Evolutionary conservation across 2,888 invertebrate genomes (phyloP), one percentile per base, ranked within the genome.

Genomic region (Xiphydria camelus): DNA sequence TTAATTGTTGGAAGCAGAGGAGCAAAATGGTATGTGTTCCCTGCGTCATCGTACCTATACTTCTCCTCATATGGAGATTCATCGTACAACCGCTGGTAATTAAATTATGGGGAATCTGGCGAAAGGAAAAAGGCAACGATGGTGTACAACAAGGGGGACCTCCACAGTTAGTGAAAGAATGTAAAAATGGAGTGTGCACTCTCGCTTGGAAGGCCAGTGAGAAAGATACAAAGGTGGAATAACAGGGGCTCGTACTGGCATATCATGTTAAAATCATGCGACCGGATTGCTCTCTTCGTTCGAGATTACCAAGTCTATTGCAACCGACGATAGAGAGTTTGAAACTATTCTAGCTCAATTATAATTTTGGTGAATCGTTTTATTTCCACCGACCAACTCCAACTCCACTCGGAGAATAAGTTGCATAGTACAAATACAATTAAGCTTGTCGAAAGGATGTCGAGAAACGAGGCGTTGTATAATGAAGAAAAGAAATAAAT

Each of bases 51-150:
- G 85, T 93, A 69, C 93, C 93, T 2, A 76, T 91, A 48, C 77
- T 93, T 32, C 79, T 94, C 9, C 88, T 87, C 64, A 80, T 94
- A 50, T 93, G 91, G 86, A 89, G 91, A 71, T 87, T 86, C 68
- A 87, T 89, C 62, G 80, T 94, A 49, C 91, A 92, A 70, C 93
- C 93, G 0, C 81, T 91, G 51, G 75, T 93, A 36, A 70, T 90
- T 38, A 86, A 85, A 53, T 87, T 87, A 66, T 92, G 91, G 91
- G 89, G 89, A 71, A 89, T 88, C 1, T 89, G 87, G 85, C 82
- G 81, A 42, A 83, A 83, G 44, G 83, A 85, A 66, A 82, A 83
- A 55, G 82, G 71, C 32, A 66, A 65, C 34, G 57, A 68, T 6
- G 62, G 66, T 12, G 65, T 49, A 15, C 55, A 60, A 2, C 48